phyloP scores from a whole-genome alignment of 2,797 vertebrate species.

The Aeoliscus strigatus region DNA sequence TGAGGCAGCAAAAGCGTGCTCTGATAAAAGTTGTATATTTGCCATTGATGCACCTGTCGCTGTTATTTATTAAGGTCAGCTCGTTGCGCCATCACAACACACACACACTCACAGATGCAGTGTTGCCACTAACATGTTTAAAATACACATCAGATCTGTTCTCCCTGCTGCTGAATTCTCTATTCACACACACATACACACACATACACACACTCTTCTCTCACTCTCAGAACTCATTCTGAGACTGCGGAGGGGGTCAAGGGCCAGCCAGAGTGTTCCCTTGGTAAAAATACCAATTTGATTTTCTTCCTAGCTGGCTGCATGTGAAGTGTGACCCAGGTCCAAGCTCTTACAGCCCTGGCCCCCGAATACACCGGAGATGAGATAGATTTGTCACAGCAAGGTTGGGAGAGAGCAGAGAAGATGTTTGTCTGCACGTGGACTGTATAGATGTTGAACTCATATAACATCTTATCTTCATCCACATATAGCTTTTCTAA shows the following conservation, averaged over 20 bases:
- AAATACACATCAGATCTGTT: slow-evolving; percentile 39
- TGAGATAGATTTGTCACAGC: slow-evolving; percentile 49
- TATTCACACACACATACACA: slow-evolving; percentile 16
- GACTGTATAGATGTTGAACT: slow-evolving; percentile 7
- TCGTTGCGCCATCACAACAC: too few relatives aligned
- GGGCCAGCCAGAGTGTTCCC: slow-evolving; percentile 45
- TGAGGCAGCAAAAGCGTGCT: not conserved
- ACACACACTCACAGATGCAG: slow-evolving; percentile 4
- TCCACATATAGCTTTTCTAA: not conserved
- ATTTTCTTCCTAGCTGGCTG: slow-evolving; percentile 28
- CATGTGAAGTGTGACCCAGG: slow-evolving; percentile 25
- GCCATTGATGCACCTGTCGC: too few relatives aligned
- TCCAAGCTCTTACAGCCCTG: slow-evolving; percentile 21
- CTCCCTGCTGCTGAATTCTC: slow-evolving; percentile 16
- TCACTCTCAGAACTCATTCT: slow-evolving; percentile 23
- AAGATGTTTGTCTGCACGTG: slow-evolving; percentile 3
- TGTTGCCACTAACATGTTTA: slow-evolving; percentile 27
- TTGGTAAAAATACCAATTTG: slow-evolving; percentile 54
- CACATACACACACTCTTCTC: too few relatives aligned
- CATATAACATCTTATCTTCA: slow-evolving; percentile 1
- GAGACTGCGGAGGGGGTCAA: slow-evolving; percentile 42
- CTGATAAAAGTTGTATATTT: too few relatives aligned
- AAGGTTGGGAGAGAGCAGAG: slow-evolving; percentile 9
- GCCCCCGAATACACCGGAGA: slow-evolving; percentile 36
- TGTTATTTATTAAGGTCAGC: too few relatives aligned